phyloP scores from a whole-genome alignment of 92 coral and sea anemone genomes.

The Porites divaricata region DNA sequence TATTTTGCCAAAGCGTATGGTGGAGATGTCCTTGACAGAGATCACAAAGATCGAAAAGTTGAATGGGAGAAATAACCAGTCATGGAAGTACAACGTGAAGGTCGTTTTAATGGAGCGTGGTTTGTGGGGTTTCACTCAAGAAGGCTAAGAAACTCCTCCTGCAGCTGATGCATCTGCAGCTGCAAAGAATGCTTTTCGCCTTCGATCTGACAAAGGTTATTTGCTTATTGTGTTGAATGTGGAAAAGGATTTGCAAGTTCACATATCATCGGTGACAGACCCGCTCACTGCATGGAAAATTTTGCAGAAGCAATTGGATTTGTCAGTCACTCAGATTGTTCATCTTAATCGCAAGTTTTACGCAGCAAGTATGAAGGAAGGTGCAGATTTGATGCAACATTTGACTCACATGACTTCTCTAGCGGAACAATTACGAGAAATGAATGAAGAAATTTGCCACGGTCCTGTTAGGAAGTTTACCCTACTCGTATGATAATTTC shows the following conservation, averaged over 20 bases:
- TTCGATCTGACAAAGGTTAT: too few species aligned
- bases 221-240: too few species aligned
- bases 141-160: too few species aligned
- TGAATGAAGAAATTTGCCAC: constrained; percentile 74
- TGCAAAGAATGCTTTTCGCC: too few species aligned
- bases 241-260: too few species aligned
- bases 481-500: constrained; percentile 73
- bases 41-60: too few species aligned
- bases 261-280: neutral
- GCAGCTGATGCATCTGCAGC: neutral
- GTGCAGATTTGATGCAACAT: constrained; percentile 12
- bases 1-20: too few species aligned
- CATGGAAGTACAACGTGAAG: too few species aligned
- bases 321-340: constrained; percentile 66
- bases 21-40: too few species aligned
- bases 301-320: constrained; percentile 62
- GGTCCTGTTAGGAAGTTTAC: constrained; percentile 67
- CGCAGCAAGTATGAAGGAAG: constrained; percentile 75
- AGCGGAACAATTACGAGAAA: constrained; percentile 68
- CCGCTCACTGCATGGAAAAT: constrained; percentile 65
- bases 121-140: too few species aligned
- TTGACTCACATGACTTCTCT: constrained; percentile 70
- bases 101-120: neutral
- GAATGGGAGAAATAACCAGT: too few species aligned
- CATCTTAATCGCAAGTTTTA: constrained; percentile 59